Evolutionary conservation across 1,140 invertebrate genomes (phyloP).

Genomic region (Aphelenchoides besseyi): DNA sequence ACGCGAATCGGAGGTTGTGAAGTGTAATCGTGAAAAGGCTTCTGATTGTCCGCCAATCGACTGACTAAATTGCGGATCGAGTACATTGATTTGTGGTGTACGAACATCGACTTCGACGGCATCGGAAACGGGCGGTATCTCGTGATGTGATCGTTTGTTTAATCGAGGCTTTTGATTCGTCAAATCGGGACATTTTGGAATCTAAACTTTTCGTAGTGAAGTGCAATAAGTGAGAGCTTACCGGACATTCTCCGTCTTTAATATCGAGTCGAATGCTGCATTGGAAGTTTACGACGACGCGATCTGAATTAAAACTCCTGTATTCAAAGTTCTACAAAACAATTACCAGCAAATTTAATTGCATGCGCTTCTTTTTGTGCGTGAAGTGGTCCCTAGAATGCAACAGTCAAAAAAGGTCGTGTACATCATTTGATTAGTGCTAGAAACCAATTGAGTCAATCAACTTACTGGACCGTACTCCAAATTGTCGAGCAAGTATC

Average conservation of each 20-base stretch:
- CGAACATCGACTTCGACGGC: slow-evolving; percentile 49
- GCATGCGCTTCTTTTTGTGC: slow-evolving; percentile 62
- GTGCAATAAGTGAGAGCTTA: slow-evolving; percentile 28
- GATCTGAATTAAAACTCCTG: too few relatives aligned
- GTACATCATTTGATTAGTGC: neutral
- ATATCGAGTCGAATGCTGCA: slow-evolving; percentile 57
- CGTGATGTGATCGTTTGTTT: slow-evolving; percentile 27
- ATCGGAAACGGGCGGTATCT: slow-evolving; percentile 2
- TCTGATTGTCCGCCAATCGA: neutral
- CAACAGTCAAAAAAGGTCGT: too few relatives aligned
- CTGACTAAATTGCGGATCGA: slow-evolving; percentile 29
- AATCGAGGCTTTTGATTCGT: slow-evolving; percentile 43
- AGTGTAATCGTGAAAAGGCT: neutral
- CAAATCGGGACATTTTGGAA: slow-evolving; percentile 55
- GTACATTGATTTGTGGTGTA: slow-evolving; percentile 42
- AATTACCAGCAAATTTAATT: slow-evolving; percentile 59
- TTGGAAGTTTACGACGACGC: slow-evolving; percentile 60
- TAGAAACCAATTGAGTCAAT: neutral
- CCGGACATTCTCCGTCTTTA: slow-evolving; percentile 55
- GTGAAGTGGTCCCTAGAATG: slow-evolving; percentile 28
- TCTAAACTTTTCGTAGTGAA: slow-evolving; percentile 43
- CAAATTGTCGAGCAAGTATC: slow-evolving; percentile 55
- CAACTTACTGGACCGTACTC: slow-evolving; percentile 54
- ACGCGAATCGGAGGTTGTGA: neutral
- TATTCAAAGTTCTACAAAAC: too few relatives aligned